Percentiles rank a stretch among this genome's conserved stretches.
These are phyloP conservation scores for Esox masquinongy DNA, from an alignment of 2,797 vertebrate genomes.

Conservation along the genomic window DNA sequence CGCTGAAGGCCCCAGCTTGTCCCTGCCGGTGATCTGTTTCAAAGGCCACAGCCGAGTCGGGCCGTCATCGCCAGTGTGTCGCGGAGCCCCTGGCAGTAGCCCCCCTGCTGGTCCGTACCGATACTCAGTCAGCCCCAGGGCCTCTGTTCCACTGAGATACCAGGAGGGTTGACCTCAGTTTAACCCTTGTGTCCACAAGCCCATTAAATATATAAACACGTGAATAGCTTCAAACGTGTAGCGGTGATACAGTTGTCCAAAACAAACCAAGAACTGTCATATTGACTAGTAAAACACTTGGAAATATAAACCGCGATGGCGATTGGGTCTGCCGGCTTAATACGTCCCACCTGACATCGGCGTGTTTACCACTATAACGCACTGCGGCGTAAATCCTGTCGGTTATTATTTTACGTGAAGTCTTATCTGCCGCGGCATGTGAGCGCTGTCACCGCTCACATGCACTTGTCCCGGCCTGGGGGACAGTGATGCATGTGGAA, in stretches of 20 bases:
- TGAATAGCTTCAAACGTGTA: background rate
- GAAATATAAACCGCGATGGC: background rate
- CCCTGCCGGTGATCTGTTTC: background rate
- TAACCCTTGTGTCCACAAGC: background rate
- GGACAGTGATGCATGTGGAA: background rate
- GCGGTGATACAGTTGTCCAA: background rate
- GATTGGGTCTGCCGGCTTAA: background rate
- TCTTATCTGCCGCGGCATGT: background rate
- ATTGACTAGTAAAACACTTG: background rate
- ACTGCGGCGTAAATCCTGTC: background rate
- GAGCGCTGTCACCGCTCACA: background rate
- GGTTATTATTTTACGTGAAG: background rate
- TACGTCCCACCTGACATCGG: background rate
- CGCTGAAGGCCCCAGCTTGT: background rate
- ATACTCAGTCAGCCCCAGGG: background rate
- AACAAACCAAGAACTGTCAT: too few relatives aligned
- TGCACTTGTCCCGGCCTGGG: background rate
- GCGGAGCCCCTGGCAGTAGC: background rate
- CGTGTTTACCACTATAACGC: background rate
- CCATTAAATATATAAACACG: background rate
- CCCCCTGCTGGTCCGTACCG: background rate
- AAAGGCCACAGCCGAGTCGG: background rate
- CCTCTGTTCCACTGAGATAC: background rate
- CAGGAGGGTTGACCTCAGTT: background rate
- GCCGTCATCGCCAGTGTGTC: background rate